phyloP scores from a whole-genome alignment of 1,140 invertebrate species.

The Leptinotarsa lineolata region DNA sequence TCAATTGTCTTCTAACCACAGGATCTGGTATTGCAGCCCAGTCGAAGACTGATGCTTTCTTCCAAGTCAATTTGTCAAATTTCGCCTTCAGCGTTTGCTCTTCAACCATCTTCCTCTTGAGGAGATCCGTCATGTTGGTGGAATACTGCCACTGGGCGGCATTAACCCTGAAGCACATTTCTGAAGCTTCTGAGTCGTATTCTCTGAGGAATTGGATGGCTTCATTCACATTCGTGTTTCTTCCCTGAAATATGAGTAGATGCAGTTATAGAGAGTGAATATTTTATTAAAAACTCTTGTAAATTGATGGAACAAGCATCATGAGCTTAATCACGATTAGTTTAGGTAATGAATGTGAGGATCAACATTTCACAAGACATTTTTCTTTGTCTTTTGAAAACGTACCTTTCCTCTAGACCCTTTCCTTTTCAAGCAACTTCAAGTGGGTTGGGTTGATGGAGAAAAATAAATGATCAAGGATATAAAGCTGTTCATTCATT shows the following conservation, averaged over 20 bases:
- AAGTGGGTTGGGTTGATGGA: too few relatives aligned
- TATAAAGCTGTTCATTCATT: too few relatives aligned
- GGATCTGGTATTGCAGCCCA: constrained; percentile 71
- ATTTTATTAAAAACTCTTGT: background rate
- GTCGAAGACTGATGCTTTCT: constrained; percentile 69
- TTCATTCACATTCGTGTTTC: constrained; percentile 71
- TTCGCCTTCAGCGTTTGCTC: constrained; percentile 69
- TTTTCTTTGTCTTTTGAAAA: background rate
- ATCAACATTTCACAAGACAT: too few relatives aligned
- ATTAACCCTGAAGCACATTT: constrained; percentile 72
- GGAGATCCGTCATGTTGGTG: constrained; percentile 76
- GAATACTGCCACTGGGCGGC: constrained; percentile 76
- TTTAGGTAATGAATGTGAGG: background rate
- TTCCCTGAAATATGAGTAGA: constrained; percentile 60
- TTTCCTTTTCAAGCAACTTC: too few relatives aligned
- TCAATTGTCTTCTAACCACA: constrained; percentile 70
- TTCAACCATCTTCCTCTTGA: constrained; percentile 72
- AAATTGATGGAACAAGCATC: background rate
- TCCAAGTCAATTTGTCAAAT: constrained; percentile 75
- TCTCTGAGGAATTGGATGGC: constrained; percentile 72
- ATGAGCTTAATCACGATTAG: background rate
- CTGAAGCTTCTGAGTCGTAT: constrained; percentile 72
- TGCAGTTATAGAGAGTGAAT: background rate
- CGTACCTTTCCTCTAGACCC: too few relatives aligned
- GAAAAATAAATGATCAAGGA: too few relatives aligned